Evolutionary conservation across 2,888 invertebrate genomes (phyloP).

Genomic region (Noctua janthe): DNA sequence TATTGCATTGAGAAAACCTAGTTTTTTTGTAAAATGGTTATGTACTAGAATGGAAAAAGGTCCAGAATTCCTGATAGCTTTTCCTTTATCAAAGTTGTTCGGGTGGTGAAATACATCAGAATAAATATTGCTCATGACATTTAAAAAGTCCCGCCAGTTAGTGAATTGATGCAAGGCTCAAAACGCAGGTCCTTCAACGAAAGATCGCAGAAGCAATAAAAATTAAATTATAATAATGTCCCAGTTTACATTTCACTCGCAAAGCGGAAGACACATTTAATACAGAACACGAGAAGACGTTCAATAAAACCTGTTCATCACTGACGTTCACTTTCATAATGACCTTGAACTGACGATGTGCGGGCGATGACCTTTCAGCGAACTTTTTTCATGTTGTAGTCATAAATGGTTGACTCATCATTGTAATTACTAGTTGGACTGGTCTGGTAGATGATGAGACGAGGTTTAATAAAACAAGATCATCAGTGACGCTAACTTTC

Average conservation of each 20-base stretch:
- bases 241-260: constrained; percentile 25
- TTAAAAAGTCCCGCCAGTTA: background rate
- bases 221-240: constrained; percentile 6
- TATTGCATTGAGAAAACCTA: no score
- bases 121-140: background rate
- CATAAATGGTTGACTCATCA: background rate
- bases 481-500: constrained; percentile 22
- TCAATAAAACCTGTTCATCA: constrained; percentile 54
- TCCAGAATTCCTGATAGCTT: background rate
- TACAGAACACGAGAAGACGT: background rate
- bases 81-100: background rate
- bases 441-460: background rate
- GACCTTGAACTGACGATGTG: constrained; percentile 53
- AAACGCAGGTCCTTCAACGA: background rate
- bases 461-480: no score
- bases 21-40: no score
- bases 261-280: constrained; percentile 35
- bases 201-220: background rate
- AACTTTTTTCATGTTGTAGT: background rate
- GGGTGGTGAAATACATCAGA: background rate
- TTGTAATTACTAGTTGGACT: background rate
- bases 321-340: constrained; percentile 30
- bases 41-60: no score
- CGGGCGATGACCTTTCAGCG: constrained; percentile 35
- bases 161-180: background rate